These are phyloP conservation scores for Eupithecia centaureata DNA, from an alignment of 2,888 invertebrate species.

Conservation along the genomic window DNA sequence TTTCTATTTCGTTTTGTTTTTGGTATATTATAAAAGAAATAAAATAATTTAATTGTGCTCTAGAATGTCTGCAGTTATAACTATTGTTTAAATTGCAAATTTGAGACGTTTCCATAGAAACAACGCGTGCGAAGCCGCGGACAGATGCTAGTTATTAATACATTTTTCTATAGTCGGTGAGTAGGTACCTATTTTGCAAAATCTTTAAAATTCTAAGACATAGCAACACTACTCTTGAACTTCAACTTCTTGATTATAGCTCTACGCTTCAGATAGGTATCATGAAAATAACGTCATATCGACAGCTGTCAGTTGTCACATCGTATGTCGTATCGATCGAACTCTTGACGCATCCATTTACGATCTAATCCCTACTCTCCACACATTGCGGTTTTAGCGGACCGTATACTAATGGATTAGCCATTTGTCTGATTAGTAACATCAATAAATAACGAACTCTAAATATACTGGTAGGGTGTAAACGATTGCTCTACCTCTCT, in stretches of 20 bases:
- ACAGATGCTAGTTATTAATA: no score
- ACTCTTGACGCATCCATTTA: conserved; percentile 60
- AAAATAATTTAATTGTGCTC: no score
- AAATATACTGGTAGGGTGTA: conserved; percentile 23
- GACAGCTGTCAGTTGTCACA: conserved; percentile 27
- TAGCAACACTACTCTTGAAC: no score
- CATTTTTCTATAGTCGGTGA: no score
- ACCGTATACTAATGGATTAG: conserved; percentile 78
- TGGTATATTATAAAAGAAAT: no score
- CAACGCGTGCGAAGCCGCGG: no score
- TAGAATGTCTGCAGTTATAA: no score
- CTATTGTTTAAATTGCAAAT: no score
- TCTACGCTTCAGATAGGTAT: background rate
- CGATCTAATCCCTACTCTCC: conserved; percentile 58
- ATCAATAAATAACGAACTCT: conserved; percentile 76
- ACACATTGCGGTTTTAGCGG: conserved; percentile 60
- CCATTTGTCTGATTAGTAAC: conserved; percentile 81
- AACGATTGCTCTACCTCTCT: background rate
- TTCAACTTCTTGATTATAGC: background rate
- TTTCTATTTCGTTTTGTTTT: no score
- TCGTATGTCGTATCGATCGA: conserved; percentile 35
- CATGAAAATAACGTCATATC: conserved; percentile 1
- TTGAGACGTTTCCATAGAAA: no score
- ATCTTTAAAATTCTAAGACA: no score
- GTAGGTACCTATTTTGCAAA: no score